Percentiles rank a stretch among this genome's conserved stretches.
Conservation (phyloP, 2,113 vertebrate genomes). For the Neomonachus schauinslandi region DNA sequence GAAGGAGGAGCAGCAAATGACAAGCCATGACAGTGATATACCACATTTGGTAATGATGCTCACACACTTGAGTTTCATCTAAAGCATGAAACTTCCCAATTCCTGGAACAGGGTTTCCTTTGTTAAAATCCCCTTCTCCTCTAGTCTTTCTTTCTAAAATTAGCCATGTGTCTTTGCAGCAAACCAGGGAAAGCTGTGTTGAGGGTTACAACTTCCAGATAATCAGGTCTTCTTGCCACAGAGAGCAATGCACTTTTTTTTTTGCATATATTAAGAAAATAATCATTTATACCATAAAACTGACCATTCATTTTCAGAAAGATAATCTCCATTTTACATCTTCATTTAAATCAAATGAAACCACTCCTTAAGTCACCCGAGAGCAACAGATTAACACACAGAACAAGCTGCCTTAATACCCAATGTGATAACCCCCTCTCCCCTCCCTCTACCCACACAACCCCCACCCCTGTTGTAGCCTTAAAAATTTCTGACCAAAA, state of each 20-base stretch:
- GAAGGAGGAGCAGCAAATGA: neutral
- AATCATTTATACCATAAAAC: slow-evolving; percentile 47
- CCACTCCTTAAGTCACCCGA: slow-evolving; percentile 22
- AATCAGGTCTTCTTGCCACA: slow-evolving; percentile 23
- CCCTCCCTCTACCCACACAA: neutral
- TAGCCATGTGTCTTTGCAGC: slow-evolving; percentile 46
- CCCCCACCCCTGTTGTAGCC: neutral
- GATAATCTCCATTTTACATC: slow-evolving; percentile 22
- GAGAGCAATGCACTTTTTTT: slow-evolving; percentile 40
- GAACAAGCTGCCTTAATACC: neutral
- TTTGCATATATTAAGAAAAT: slow-evolving; percentile 58
- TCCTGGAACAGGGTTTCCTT: neutral
- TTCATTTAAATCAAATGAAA: slow-evolving; percentile 64
- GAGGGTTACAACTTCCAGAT: slow-evolving; percentile 45
- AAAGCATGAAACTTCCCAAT: neutral
- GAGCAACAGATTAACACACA: neutral
- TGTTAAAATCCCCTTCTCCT: neutral
- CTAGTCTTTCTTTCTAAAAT: slow-evolving; percentile 39
- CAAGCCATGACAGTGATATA: neutral
- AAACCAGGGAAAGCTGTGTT: slow-evolving; percentile 47
- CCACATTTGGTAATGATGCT: neutral
- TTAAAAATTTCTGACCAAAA: slow-evolving; percentile 56
- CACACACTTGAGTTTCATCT: neutral
- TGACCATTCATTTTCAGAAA: slow-evolving; percentile 56
- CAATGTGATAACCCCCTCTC: neutral